phyloP scores from a whole-genome alignment of 2,113 vertebrate genomes.

The Notarius lentiginosus region DNA sequence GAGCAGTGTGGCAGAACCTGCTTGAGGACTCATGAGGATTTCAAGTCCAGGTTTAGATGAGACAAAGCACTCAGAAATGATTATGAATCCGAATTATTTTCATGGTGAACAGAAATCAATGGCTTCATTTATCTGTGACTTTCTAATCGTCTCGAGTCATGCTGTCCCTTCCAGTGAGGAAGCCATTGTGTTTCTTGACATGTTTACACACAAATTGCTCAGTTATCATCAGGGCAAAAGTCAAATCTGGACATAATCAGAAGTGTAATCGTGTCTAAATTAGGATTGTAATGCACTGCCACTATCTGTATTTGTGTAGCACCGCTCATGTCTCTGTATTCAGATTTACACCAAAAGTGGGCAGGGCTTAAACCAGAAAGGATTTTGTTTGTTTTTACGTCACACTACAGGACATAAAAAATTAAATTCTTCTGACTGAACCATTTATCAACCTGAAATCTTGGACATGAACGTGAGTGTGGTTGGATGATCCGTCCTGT shows the following conservation, averaged over 20 bases:
- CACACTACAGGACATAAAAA: not conserved
- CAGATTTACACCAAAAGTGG: not conserved
- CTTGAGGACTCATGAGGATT: not conserved
- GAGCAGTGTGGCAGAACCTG: constrained; percentile 19
- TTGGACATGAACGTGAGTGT: not conserved
- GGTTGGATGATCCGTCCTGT: not conserved
- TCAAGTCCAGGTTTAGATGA: not conserved
- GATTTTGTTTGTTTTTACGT: not conserved
- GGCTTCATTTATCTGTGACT: not conserved
- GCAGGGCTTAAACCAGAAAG: not conserved
- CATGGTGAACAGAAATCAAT: not conserved
- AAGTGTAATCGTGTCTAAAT: not conserved
- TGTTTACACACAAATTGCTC: not conserved
- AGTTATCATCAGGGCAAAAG: not conserved
- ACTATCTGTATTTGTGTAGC: not conserved
- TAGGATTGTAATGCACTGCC: not conserved
- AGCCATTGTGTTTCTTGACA: not conserved
- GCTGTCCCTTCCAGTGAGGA: not conserved
- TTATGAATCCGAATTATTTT: constrained; percentile 29
- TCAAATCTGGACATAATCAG: not conserved
- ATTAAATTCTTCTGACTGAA: not conserved
- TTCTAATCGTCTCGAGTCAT: not conserved
- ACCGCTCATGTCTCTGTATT: not conserved
- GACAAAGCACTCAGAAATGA: not conserved
- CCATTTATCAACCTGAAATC: not conserved